Evolutionary conservation across 2,888 invertebrate species (phyloP).

Genomic region (Muscina levida): DNA sequence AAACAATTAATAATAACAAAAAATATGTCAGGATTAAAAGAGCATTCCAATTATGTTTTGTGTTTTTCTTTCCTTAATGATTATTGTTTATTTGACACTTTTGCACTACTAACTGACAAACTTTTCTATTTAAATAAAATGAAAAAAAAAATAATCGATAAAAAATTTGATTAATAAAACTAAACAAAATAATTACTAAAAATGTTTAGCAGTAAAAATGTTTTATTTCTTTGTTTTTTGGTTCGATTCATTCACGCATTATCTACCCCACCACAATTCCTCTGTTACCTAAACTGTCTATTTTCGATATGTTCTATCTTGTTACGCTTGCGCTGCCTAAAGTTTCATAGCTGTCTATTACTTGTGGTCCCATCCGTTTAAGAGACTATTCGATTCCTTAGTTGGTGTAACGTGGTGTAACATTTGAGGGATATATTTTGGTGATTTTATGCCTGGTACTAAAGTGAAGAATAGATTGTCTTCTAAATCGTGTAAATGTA

Average conservation of each 20-base stretch:
- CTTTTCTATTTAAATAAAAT: constrained; percentile 6
- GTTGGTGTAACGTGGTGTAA: no score
- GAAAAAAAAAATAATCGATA: not conserved
- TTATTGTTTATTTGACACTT: constrained; percentile 46
- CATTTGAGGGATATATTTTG: no score
- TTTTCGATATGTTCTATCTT: no score
- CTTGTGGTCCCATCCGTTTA: no score
- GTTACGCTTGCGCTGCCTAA: no score
- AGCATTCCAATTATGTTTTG: constrained; percentile 30
- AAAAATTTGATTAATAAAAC: constrained; percentile 17
- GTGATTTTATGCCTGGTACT: no score
- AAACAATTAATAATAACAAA: constrained; percentile 8
- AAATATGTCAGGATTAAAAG: constrained; percentile 21
- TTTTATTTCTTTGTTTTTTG: constrained; percentile 7
- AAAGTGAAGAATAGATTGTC: no score
- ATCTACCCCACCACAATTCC: no score
- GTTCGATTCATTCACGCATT: not conserved
- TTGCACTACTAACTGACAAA: constrained; percentile 40
- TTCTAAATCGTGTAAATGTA: no score
- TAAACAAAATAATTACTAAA: constrained; percentile 19
- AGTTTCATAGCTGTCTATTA: no score
- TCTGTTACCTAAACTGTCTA: no score
- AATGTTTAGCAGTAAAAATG: constrained; percentile 1
- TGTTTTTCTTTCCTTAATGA: not conserved
- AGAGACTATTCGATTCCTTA: no score